A percentile compares a stretch with the other conserved stretches of the same genome.
Conservation (phyloP, 2,113 vertebrate genomes). For the Neofelis nebulosa region DNA sequence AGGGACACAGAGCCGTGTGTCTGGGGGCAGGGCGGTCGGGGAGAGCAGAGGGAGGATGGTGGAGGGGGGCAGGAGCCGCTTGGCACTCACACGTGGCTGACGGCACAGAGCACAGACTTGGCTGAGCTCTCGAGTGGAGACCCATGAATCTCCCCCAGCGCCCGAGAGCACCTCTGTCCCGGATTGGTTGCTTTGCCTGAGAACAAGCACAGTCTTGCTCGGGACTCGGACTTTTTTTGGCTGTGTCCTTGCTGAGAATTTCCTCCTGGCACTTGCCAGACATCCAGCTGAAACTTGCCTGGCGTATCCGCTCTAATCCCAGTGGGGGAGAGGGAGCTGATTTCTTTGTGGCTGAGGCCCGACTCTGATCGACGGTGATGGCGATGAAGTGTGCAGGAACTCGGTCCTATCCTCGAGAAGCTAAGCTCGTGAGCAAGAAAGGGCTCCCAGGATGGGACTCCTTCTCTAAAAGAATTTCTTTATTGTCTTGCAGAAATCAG, state of each 20-base stretch:
- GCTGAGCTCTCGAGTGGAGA: not conserved
- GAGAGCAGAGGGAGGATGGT: not conserved
- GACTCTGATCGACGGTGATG: slow-evolving; percentile 53
- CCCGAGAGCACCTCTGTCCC: not conserved
- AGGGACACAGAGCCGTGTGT: not conserved
- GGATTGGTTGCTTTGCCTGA: not conserved
- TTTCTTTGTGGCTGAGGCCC: slow-evolving; percentile 61
- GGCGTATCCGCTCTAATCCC: not conserved
- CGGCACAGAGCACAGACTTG: not conserved
- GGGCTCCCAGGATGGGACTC: not conserved
- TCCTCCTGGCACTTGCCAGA: not conserved
- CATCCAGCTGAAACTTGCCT: not conserved
- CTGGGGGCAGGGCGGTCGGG: not conserved
- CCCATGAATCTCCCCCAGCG: accelerated
- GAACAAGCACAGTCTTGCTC: slow-evolving; percentile 44
- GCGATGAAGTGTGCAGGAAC: slow-evolving; percentile 38
- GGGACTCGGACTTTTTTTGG: not conserved
- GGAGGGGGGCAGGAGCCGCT: not conserved
- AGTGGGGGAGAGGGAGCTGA: not conserved
- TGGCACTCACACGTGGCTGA: not conserved
- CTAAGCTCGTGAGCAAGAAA: not conserved
- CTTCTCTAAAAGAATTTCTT: slow-evolving; percentile 46
- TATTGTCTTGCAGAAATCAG: slow-evolving; percentile 93
- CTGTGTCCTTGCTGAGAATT: slow-evolving; percentile 1
- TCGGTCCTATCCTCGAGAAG: not conserved